A percentile compares a stretch with the other conserved stretches of the same genome.
Evolutionary conservation across 1,140 invertebrate genomes (phyloP).

Genomic region (Temnothorax nylanderi): DNA sequence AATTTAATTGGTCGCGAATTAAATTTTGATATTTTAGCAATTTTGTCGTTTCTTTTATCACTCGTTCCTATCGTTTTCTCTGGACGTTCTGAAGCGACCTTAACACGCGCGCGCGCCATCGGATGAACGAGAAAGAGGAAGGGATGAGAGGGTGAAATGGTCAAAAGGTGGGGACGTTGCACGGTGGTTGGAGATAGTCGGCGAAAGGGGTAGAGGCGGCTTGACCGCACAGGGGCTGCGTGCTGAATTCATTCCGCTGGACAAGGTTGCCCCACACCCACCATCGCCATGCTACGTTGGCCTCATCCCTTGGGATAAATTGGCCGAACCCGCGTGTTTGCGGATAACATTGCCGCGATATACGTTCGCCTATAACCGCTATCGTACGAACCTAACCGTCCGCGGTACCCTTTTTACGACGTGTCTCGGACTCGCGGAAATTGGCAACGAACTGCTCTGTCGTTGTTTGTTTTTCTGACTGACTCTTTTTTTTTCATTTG

Average conservation of each 20-base stretch:
- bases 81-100: constrained; percentile 58
- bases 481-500: constrained; percentile 35
- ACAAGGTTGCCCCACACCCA: constrained; percentile 80
- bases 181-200: constrained; percentile 64
- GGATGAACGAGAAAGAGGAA: constrained; percentile 39
- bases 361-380: constrained; percentile 75
- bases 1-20: not conserved
- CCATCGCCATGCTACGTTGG: constrained; percentile 71
- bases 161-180: constrained; percentile 61
- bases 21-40: not conserved
- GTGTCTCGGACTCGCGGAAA: constrained; percentile 76
- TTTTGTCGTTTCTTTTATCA: constrained; percentile 37
- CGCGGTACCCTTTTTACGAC: constrained; percentile 73
- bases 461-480: constrained; percentile 51
- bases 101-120: constrained; percentile 49
- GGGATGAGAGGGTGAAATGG: constrained; percentile 51
- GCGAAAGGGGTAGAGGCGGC: constrained; percentile 66
- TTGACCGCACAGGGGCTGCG: constrained; percentile 76
- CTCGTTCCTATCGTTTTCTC: constrained; percentile 24
- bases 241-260: constrained; percentile 83
- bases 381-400: constrained; percentile 69
- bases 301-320: constrained; percentile 84
- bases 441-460: constrained; percentile 76
- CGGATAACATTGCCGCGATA: constrained; percentile 83
- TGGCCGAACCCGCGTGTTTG: constrained; percentile 84